phyloP scores from a whole-genome alignment of 2,888 invertebrate genomes.

The Buathra laborator region DNA sequence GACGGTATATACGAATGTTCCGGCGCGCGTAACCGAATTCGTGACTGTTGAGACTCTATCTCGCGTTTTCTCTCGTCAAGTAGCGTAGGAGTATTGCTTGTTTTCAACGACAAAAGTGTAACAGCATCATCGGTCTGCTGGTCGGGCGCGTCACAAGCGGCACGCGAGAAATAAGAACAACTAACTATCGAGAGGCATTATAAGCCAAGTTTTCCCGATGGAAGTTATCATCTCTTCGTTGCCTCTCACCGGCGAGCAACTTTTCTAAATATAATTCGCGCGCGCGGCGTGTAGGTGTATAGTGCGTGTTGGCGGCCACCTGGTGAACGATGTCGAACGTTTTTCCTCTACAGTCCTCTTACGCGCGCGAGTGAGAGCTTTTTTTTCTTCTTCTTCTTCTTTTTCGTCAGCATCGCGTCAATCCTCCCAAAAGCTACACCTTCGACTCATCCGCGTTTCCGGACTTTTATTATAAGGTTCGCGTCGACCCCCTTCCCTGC shows the following conservation, averaged over 20 bases:
- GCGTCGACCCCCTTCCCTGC: background rate
- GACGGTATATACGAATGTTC: conserved; percentile 3
- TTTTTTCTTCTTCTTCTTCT: background rate
- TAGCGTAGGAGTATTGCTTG: conserved; percentile 9
- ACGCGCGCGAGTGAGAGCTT: background rate
- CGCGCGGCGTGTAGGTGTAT: conserved; percentile 59
- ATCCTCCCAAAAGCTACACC: background rate
- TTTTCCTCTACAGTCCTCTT: conserved; percentile 4
- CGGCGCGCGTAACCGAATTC: conserved; percentile 54
- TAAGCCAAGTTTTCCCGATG: conserved; percentile 49
- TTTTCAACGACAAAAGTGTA: conserved; percentile 38
- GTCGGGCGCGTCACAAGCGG: conserved; percentile 19
- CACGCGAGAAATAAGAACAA: background rate
- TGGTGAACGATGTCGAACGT: conserved; percentile 64
- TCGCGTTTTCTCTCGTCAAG: background rate
- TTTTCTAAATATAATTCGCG: conserved; percentile 65
- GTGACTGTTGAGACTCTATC: conserved; percentile 18
- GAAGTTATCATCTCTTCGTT: conserved; percentile 42
- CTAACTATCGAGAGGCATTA: background rate
- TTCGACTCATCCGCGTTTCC: conserved; percentile 18
- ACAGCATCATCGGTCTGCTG: conserved; percentile 29
- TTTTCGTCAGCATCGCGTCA: background rate
- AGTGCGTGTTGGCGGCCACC: conserved; percentile 61
- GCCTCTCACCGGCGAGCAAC: conserved; percentile 20
- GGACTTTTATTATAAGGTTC: conserved; percentile 16